Conservation (phyloP, 1,140 invertebrate species). For the Drosophila elegans region DNA sequence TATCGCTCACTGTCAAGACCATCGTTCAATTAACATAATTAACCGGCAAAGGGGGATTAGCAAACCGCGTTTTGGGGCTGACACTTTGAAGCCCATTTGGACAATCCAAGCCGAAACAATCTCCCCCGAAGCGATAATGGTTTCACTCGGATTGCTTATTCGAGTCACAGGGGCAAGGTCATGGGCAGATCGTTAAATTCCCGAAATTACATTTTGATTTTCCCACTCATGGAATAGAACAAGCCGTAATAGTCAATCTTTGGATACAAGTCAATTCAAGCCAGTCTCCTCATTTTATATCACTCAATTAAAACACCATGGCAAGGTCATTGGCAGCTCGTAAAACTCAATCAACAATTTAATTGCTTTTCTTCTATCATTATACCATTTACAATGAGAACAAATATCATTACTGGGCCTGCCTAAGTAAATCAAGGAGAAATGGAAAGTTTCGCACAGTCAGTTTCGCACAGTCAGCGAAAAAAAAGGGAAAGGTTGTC, state of each 20-base stretch:
- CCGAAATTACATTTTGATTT: slow-evolving; percentile 8
- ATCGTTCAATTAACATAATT: slow-evolving; percentile 82
- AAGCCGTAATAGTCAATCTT: not conserved
- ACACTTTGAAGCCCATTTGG: slow-evolving; percentile 50
- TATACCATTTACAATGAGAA: not conserved
- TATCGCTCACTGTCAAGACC: slow-evolving; percentile 80
- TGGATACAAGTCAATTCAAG: not conserved
- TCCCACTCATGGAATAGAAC: slow-evolving; percentile 3
- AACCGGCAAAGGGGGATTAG: slow-evolving; percentile 75
- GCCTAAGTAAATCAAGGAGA: slow-evolving; percentile 8
- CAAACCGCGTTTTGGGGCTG: slow-evolving; percentile 51
- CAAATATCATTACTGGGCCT: not conserved
- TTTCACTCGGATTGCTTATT: slow-evolving; percentile 37
- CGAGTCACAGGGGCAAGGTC: slow-evolving; percentile 37
- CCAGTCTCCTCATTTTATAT: not conserved
- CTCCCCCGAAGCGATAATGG: slow-evolving; percentile 50
- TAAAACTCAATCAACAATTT: not conserved
- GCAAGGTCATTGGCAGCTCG: slow-evolving; percentile 26
- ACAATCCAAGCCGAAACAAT: slow-evolving; percentile 26
- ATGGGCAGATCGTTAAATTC: slow-evolving; percentile 11
- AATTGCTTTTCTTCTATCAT: not conserved
- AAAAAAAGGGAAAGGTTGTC: slow-evolving; percentile 49
- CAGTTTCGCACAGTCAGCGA: not conserved
- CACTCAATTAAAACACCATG: not conserved
- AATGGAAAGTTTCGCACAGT: slow-evolving; percentile 39